These are phyloP conservation scores for Microchrysa polita DNA, from an alignment of 2,888 invertebrate species.

Conservation along the genomic window DNA sequence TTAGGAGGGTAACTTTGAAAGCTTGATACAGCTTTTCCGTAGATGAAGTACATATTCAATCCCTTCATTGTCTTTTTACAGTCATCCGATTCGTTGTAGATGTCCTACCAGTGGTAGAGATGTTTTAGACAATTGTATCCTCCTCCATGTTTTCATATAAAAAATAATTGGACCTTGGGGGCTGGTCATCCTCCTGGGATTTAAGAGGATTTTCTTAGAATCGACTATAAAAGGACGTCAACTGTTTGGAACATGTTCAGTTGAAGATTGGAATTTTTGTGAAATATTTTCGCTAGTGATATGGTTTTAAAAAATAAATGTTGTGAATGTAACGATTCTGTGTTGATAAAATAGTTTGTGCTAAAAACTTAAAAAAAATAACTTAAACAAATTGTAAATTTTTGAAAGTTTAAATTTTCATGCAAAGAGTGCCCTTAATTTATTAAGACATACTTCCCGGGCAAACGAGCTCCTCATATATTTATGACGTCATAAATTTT, in stretches of 20 bases:
- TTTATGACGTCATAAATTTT: slow-evolving; percentile 40
- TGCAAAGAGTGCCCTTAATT: slow-evolving; percentile 27
- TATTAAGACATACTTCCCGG: not conserved
- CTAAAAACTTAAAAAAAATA: too few species aligned
- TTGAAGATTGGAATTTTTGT: slow-evolving; percentile 26
- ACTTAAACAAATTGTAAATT: not conserved
- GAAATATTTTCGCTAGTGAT: not conserved
- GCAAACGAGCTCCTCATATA: slow-evolving; percentile 19
- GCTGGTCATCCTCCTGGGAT: slow-evolving; percentile 42
- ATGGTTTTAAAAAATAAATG: too few species aligned
- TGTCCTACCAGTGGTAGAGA: not conserved
- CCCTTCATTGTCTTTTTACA: too few species aligned
- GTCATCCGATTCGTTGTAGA: too few species aligned
- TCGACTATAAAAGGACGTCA: slow-evolving; percentile 46
- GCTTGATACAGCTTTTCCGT: slow-evolving; percentile 1
- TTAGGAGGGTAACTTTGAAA: slow-evolving; percentile 30
- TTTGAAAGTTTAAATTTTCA: slow-evolving; percentile 21
- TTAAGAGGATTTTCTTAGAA: slow-evolving; percentile 36
- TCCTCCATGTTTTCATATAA: not conserved
- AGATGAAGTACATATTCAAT: not conserved
- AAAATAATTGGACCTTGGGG: slow-evolving; percentile 19
- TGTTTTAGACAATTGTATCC: not conserved
- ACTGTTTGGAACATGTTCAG: slow-evolving; percentile 41
- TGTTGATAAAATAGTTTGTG: too few species aligned
- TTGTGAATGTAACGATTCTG: too few species aligned